phyloP scores from a whole-genome alignment of 2,797 vertebrate genomes.

The Anisognathus igniventris region DNA sequence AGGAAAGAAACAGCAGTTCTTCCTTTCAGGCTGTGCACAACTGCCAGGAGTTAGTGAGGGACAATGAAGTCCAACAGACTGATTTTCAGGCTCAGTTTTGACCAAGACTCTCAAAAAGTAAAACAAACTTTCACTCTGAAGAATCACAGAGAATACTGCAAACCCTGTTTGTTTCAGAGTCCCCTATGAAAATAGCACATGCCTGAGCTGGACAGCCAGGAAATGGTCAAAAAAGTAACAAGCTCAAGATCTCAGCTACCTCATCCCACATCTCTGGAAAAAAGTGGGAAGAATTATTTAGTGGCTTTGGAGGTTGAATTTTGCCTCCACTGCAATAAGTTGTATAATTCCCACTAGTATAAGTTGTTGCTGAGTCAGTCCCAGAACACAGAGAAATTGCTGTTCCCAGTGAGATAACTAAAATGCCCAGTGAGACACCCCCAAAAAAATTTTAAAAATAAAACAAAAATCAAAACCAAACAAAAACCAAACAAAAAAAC shows the following conservation, averaged over 20 bases:
- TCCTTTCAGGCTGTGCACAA: background rate
- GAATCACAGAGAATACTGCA: background rate
- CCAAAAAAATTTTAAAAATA: background rate
- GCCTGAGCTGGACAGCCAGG: background rate
- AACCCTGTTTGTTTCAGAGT: background rate
- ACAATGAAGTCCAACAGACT: background rate
- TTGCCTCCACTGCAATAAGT: background rate
- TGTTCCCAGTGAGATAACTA: background rate
- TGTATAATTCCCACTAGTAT: background rate
- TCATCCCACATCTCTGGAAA: background rate
- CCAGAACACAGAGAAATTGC: background rate
- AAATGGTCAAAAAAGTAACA: rapidly evolving
- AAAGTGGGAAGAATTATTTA: background rate
- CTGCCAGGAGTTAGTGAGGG: background rate
- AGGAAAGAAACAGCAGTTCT: background rate
- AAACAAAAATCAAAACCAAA: background rate
- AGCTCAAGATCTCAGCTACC: background rate
- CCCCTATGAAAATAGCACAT: background rate
- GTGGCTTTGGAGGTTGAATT: background rate
- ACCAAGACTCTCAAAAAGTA: background rate
- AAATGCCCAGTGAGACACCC: background rate
- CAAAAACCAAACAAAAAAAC: background rate
- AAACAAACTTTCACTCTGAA: background rate
- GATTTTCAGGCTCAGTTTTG: background rate
- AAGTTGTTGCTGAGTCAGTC: background rate